Percentiles rank a stretch among this genome's conserved stretches.
phyloP scores from a whole-genome alignment of 2,113 vertebrate species.

The Picathartes gymnocephalus region DNA sequence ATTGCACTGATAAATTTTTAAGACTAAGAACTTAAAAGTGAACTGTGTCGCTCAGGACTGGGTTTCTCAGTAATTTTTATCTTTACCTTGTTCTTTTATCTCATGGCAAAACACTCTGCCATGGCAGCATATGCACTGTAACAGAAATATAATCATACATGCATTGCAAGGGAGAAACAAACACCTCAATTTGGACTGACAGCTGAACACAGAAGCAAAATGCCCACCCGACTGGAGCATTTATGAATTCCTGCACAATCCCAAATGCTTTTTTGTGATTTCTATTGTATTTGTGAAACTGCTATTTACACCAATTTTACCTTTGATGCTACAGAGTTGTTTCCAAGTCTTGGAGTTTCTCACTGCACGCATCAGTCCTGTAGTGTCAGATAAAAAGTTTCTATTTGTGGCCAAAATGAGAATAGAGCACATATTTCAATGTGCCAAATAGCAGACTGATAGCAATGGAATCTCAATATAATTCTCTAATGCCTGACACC shows the following conservation, averaged over 20 bases:
- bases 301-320: not conserved
- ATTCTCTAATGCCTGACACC: slow-evolving; percentile 68
- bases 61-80: not conserved
- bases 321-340: not conserved
- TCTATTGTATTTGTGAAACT: not conserved
- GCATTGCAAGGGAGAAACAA: not conserved
- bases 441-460: slow-evolving; percentile 60
- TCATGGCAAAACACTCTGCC: not conserved
- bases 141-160: fast-evolving
- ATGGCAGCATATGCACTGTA: not conserved
- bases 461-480: slow-evolving; percentile 65
- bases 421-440: slow-evolving; percentile 42
- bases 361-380: not conserved
- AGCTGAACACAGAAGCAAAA: not conserved
- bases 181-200: not conserved
- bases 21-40: not conserved
- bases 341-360: not conserved
- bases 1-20: not conserved
- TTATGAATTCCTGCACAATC: not conserved
- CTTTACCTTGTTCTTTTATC: not conserved
- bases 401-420: slow-evolving; percentile 28
- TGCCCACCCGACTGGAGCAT: fast-evolving
- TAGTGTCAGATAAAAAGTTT: slow-evolving; percentile 1
- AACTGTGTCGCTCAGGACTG: not conserved
- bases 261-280: not conserved